Base-by-base conservation (phyloP, 2,888 invertebrate genomes). In the Pammene fasciana region DNA sequence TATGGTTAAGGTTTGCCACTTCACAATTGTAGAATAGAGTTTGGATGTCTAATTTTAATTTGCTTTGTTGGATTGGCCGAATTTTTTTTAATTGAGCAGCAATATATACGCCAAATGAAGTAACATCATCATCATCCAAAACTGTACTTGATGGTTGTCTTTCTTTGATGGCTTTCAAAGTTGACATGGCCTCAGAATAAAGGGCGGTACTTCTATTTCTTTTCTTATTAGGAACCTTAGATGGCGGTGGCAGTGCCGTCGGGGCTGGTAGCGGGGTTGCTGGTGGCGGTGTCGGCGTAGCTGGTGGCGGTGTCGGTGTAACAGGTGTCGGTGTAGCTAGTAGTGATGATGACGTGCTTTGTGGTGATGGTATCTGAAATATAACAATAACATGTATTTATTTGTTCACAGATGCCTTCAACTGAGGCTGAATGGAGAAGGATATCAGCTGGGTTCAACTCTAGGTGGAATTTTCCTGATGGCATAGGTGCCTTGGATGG, bases 401-500 rank as follows among this genome's bases (percentile, higher is more conserved):
- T 48, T 48, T 48, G 46, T 48, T 48, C 46, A 48, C 46, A 48
- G 46, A 48, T 48, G 46, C 46, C 46, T 48, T 48, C 46, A 48
- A 48, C 46, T 46, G 46, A 46, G 46, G 46, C 46, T 46, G 46
- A 46, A 46, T 36, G 36, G 36, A 36, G 36, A 36, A 36, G 36
- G 36, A 36, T 36, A 36, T 36, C 36, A 36, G 36, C 36, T 36
- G 36, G 36, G 36, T 36, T 36, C 36, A 36, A 36, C 36, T 36
- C 36, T 36, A 36, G 36, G 36, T 36, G 36, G 36, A 36, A 36
- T 36, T 36, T 36, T 36, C 36, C 36, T 36, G 5, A 36, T 36
- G 13, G 46, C 46, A 48, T 48, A 48, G 46, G 46, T 48, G 46
- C 46, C 46, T 48, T 75, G 57, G 75, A 75, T 36, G 75, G 75